phyloP scores from a whole-genome alignment of 30 jellyfish, hydroid and myxozoan species.

The Aurelia aurita complex sp. Pacific region DNA sequence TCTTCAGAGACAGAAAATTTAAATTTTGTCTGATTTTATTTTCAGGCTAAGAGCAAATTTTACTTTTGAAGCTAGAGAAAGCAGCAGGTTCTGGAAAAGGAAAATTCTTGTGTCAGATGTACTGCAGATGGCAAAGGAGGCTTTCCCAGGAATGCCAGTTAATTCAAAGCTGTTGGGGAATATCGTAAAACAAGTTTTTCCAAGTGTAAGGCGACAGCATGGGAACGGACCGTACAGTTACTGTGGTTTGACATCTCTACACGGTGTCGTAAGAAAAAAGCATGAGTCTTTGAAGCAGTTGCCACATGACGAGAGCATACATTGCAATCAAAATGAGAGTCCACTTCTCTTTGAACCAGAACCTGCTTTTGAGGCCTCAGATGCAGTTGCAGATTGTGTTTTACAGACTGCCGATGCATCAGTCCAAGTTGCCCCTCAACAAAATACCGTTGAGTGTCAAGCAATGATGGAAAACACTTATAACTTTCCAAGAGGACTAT shows the following conservation, averaged over 20 bases:
- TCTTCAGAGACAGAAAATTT: no score
- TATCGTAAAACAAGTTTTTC: neutral
- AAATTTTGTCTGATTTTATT: no score
- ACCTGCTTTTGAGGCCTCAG: no score
- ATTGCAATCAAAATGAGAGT: no score
- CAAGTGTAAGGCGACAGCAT: neutral
- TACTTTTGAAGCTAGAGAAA: neutral
- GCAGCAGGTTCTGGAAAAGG: neutral
- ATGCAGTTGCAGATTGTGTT: no score
- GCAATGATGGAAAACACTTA: neutral
- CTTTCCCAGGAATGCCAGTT: neutral
- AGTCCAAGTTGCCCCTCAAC: neutral
- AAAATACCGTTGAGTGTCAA: neutral
- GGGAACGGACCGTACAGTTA: slow-evolving; percentile 8
- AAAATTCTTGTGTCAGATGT: neutral
- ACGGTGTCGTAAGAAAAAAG: neutral
- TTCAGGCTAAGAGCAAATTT: slow-evolving; percentile 5
- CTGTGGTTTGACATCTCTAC: neutral
- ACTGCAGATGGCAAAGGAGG: neutral
- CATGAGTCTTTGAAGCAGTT: no score
- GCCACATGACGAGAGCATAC: no score
- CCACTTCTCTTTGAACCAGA: no score
- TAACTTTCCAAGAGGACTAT: neutral
- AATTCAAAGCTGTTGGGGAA: neutral
- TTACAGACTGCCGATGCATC: no score